Evolutionary conservation across 2,113 vertebrate species (phyloP), one percentile per base, ranked within the genome.

Genomic region (Megalops atlanticus): DNA sequence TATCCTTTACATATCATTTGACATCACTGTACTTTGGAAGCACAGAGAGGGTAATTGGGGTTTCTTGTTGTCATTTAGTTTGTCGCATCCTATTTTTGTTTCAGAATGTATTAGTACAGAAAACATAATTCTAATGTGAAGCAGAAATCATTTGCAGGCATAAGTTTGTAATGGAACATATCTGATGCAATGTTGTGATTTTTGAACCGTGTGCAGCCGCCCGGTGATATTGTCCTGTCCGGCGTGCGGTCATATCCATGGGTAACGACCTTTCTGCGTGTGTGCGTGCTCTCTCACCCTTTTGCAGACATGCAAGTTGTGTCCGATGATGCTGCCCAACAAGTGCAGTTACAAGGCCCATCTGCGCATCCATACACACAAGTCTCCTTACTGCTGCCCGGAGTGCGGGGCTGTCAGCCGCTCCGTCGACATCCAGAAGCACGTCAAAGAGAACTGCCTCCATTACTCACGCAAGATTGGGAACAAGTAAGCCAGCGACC

Each of bases 281-380:
- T 82, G 35, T 16, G 68, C 15, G 35, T 16, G 68, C 15, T 82
- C 81, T 74, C 31, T 38, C 41, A 0, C 77, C 74, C 74, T 72
- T 31, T 35, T 38, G 54, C 92, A 99, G 98, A 96, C 92, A 0
- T 99, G 98, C 85, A 95, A 94, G 74, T 92, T 97, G 83, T 99
- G 98, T 90, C 95, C 96, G 84, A 98, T 99, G 97, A 91, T 97
- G 92, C 91, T 99, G 80, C 97, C 97, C 81, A 99, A 99, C 92
- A 96, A 96, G 84, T 99, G 98, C 90, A 99, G 97, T 85, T 97
- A 93, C 89, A 94, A 91, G 8, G 96, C 98, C 73, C 97, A 99
- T 85, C 96, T 96, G 84, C 95, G 98, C 83, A 94, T 97, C 84
- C 98, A 99, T 0, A 87, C 95, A 0, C 97, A 97, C 91, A 98